Conservation (phyloP, 1,140 invertebrate genomes). For the Formica selysi region DNA sequence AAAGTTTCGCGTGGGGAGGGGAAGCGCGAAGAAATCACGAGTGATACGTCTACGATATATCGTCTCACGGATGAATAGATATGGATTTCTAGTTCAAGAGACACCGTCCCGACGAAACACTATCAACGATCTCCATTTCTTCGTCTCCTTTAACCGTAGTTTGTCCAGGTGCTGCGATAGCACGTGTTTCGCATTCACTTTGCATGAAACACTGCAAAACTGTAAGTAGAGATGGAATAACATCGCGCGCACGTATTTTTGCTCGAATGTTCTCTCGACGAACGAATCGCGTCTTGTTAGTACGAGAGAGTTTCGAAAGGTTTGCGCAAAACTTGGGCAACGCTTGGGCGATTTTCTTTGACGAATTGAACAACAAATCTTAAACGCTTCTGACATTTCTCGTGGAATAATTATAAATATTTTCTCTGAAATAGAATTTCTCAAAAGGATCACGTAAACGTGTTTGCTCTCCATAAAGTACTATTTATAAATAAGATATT, state of each 20-base stretch:
- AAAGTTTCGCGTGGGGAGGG: not conserved
- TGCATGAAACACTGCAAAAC: constrained; percentile 51
- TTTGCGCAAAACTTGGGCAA: not conserved
- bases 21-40: constrained; percentile 40
- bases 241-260: constrained; percentile 34
- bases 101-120: constrained; percentile 56
- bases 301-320: constrained; percentile 10
- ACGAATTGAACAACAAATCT: constrained; percentile 33
- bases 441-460: not conserved
- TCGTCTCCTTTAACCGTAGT: constrained; percentile 16
- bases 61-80: constrained; percentile 68
- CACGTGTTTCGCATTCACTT: constrained; percentile 20
- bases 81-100: constrained; percentile 71
- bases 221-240: constrained; percentile 53
- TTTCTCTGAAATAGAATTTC: not conserved
- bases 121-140: constrained; percentile 35
- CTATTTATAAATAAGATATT: not conserved
- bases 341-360: not conserved
- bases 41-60: constrained; percentile 66
- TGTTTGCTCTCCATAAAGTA: not conserved
- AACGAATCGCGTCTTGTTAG: constrained; percentile 14
- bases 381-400: not conserved
- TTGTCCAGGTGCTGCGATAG: constrained; percentile 35
- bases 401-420: constrained; percentile 27
- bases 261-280: not conserved